Percentiles rank a stretch among this genome's conserved stretches.
These are phyloP conservation scores for Buathra laborator DNA, from an alignment of 2,888 invertebrate species.

Conservation along the genomic window DNA sequence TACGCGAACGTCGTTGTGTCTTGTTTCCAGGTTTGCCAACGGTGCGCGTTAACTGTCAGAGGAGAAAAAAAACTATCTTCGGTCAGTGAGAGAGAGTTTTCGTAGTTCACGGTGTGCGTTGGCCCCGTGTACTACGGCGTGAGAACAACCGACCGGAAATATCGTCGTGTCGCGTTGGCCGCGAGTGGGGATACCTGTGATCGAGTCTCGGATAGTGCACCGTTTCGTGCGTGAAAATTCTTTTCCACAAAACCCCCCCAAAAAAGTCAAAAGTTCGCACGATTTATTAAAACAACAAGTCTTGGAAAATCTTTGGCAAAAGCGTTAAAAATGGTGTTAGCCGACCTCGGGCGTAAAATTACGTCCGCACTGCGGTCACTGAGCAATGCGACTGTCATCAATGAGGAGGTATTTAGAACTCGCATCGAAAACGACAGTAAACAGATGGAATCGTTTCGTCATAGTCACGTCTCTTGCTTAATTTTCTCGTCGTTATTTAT, in stretches of 20 bases:
- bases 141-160: slow-evolving; percentile 51
- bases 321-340: slow-evolving; percentile 96
- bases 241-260: not conserved
- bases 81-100: no score
- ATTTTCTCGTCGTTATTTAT: slow-evolving; percentile 27
- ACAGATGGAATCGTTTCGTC: slow-evolving; percentile 76
- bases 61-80: not conserved
- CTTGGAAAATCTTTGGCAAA: slow-evolving; percentile 7
- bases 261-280: not conserved
- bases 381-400: slow-evolving; percentile 99
- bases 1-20: not conserved
- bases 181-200: slow-evolving; percentile 60
- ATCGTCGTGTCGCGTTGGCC: slow-evolving; percentile 67
- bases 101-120: no score
- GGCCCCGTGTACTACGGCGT: not conserved
- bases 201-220: slow-evolving; percentile 34
- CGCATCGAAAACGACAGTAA: slow-evolving; percentile 70
- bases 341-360: slow-evolving; percentile 99
- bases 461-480: slow-evolving; percentile 11
- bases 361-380: slow-evolving; percentile 98
- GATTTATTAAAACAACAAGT: slow-evolving; percentile 8
- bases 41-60: not conserved
- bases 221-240: not conserved
- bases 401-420: slow-evolving; percentile 93
- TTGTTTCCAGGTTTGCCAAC: slow-evolving; percentile 26